Conservation (phyloP, 37 sponge, comb jelly and placozoan species). For the Amphimedon queenslandica region DNA sequence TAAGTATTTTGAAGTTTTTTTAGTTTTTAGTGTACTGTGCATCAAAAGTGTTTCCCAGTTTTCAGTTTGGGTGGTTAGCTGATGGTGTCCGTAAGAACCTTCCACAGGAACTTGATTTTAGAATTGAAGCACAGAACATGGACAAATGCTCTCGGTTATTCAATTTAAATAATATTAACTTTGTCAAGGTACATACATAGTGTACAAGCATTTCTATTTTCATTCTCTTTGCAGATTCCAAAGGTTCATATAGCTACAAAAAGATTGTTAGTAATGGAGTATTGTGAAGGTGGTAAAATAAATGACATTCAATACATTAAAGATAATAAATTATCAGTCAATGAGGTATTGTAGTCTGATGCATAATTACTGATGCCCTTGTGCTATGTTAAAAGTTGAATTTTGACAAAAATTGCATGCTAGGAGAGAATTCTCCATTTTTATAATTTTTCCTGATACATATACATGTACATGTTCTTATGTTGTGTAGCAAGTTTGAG, state of each 20-base stretch:
- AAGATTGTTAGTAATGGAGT: constrained; percentile 93
- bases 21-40: constrained; percentile 79
- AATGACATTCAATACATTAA: constrained; percentile 70
- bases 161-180: too few relatives aligned
- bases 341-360: too few relatives aligned
- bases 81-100: constrained; percentile 72
- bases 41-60: constrained; percentile 70
- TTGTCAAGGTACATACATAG: constrained; percentile 63
- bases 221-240: constrained; percentile 55
- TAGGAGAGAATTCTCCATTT: too few relatives aligned
- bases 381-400: too few relatives aligned
- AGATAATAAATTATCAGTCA: constrained; percentile 30
- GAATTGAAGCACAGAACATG: constrained; percentile 77
- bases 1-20: not conserved
- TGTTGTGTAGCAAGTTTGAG: too few relatives aligned
- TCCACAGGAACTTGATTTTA: constrained; percentile 86
- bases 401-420: too few relatives aligned
- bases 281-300: constrained; percentile 73
- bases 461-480: too few relatives aligned
- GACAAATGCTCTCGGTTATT: constrained; percentile 72
- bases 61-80: constrained; percentile 88
- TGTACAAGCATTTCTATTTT: not conserved
- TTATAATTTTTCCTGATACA: too few relatives aligned
- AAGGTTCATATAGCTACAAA: constrained; percentile 71
- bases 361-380: too few relatives aligned